phyloP scores from a whole-genome alignment of 2,888 invertebrate species.

The Dioctria linearis region DNA sequence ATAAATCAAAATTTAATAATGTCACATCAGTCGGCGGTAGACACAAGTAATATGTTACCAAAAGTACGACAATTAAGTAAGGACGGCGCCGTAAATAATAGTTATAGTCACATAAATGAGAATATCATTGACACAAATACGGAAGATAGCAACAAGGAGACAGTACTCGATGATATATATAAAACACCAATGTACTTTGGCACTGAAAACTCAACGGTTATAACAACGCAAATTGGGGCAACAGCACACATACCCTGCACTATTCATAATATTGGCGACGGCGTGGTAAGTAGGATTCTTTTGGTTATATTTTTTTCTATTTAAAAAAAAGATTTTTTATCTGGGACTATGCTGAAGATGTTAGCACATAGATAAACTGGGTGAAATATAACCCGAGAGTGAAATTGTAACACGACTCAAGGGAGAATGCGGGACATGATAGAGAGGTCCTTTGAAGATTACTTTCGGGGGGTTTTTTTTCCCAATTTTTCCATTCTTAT shows the following conservation, averaged over 20 bases:
- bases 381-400: slow-evolving; percentile 7
- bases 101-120: slow-evolving; percentile 55
- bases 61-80: slow-evolving; percentile 54
- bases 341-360: slow-evolving; percentile 12
- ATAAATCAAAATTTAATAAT: slow-evolving; percentile 67
- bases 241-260: slow-evolving; percentile 88
- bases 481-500: neutral
- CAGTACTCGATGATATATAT: slow-evolving; percentile 69
- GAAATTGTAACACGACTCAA: neutral
- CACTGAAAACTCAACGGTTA: slow-evolving; percentile 85
- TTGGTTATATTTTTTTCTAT: neutral
- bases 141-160: slow-evolving; percentile 60
- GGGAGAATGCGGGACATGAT: neutral
- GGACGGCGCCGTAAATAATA: slow-evolving; percentile 23
- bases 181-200: slow-evolving; percentile 83
- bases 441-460: slow-evolving; percentile 28
- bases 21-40: slow-evolving; percentile 56
- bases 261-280: slow-evolving; percentile 89
- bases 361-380: slow-evolving; percentile 12
- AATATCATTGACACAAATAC: slow-evolving; percentile 60
- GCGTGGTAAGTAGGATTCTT: slow-evolving; percentile 79
- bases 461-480: neutral
- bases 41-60: slow-evolving; percentile 53
- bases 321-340: slow-evolving; percentile 2
- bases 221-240: slow-evolving; percentile 88